Percentiles rank a stretch among this genome's conserved stretches.
These are phyloP conservation scores for Netelia melanura DNA, from an alignment of 2,888 invertebrate species.

Conservation along the genomic window DNA sequence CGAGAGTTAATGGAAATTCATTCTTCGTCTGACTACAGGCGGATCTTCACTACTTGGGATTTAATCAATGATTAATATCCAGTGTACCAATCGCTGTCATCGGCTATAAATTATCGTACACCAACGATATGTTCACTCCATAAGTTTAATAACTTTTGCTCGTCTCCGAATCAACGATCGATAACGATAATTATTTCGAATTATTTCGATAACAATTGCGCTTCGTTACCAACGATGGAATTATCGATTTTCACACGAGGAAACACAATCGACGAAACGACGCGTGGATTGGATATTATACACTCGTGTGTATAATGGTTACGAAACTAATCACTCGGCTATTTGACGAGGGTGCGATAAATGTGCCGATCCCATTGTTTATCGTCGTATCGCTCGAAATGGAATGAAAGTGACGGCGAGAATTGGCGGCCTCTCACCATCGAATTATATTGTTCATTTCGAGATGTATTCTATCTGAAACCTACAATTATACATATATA, in stretches of 20 bases:
- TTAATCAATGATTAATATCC: no score
- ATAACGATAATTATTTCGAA: not conserved
- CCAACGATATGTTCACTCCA: no score
- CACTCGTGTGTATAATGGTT: not conserved
- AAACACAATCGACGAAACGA: not conserved
- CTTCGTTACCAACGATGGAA: conserved; percentile 2
- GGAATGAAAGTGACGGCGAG: not conserved
- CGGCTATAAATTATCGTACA: no score
- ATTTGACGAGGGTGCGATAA: not conserved
- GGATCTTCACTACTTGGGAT: no score
- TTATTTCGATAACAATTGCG: conserved; percentile 19
- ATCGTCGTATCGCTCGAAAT: not conserved
- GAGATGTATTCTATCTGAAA: not conserved
- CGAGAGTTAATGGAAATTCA: no score
- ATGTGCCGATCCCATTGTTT: not conserved
- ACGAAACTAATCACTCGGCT: not conserved
- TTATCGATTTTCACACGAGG: not conserved
- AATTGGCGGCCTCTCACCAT: not conserved
- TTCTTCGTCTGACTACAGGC: no score
- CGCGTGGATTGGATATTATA: not conserved
- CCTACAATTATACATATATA: not conserved
- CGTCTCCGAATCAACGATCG: no score
- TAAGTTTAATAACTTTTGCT: no score
- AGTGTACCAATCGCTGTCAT: no score
- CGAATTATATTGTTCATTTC: not conserved